Evolutionary conservation across 2,113 vertebrate species (phyloP), one percentile per base, ranked within the genome.

Genomic region (Accipiter cooperii): DNA sequence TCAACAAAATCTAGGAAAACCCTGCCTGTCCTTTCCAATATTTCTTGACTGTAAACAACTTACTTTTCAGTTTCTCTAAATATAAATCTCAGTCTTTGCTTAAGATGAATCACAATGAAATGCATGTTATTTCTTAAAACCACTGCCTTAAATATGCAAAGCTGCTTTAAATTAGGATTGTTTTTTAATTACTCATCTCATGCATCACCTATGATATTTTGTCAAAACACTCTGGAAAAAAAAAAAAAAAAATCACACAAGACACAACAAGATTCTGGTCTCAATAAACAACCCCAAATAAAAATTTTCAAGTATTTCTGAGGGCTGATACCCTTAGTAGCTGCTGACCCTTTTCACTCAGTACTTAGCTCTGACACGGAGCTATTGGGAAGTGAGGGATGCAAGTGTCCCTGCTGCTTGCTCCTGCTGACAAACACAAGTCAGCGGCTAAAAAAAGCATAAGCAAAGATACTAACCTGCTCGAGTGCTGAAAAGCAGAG

Each of bases 91-190:
- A 82, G 88, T 69, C 88, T 69, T 40, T 4, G 5, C 66, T 95
- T 93, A 70, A 49, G 80, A 79, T 36, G 70, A 93, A 96, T 93
- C 87, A 94, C 84, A 93, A 46, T 12, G 75, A 95, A 94, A 93
- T 26, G 75, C 78, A 68, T 17, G 46, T 80, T 90, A 64, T 46
- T 94, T 74, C 68, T 95, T 78, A 90, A 93, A 93, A 77, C 77
- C n/a, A 5, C 71, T 65, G 81, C 87, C 93, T 87, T 87, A 79
- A 89, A 47, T 91, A 93, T 17, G 87, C 70, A 94, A 94, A 96
- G 94, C 94, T 75, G 89, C 96, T 94, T 94, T 85, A 76, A 96
- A 65, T 69, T 66, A 71, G 81, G 86, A 82, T 84, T 91, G 82
- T 38, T 77, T 83, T 87, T 88, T 87, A 63, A 93, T 80, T 87